phyloP scores from a whole-genome alignment of 2,888 invertebrate genomes.

The Hemithea aestivaria region DNA sequence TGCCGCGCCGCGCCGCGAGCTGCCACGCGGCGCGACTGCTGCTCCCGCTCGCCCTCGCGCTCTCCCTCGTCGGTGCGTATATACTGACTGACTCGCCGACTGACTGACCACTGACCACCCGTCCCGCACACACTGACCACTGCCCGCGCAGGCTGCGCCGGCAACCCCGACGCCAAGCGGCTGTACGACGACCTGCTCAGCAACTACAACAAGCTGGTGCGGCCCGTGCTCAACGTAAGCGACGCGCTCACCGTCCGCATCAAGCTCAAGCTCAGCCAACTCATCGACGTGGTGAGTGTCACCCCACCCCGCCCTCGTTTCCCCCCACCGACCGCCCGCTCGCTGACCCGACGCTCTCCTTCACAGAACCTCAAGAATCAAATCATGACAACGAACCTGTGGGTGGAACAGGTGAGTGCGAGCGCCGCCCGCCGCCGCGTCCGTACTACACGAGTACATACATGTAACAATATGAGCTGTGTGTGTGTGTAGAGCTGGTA shows the following conservation, averaged over 20 bases:
- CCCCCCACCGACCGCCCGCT: no score
- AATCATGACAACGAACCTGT: slow-evolving; percentile 96
- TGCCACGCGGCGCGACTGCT: slow-evolving; percentile 50
- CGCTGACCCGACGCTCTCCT: slow-evolving; percentile 8
- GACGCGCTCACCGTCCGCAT: slow-evolving; percentile 97
- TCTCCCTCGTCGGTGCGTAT: slow-evolving; percentile 34
- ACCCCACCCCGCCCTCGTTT: not conserved
- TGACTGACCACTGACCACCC: no score
- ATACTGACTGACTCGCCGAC: no score
- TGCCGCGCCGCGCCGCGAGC: slow-evolving; percentile 64
- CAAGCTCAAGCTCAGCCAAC: slow-evolving; percentile 96
- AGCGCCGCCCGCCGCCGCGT: not conserved
- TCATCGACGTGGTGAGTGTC: slow-evolving; percentile 96
- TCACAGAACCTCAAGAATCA: slow-evolving; percentile 96
- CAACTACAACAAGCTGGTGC: slow-evolving; percentile 97
- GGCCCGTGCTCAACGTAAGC: slow-evolving; percentile 96
- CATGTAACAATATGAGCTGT: slow-evolving; percentile 7
- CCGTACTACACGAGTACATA: not conserved
- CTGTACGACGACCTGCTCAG: slow-evolving; percentile 96
- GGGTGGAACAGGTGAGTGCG: slow-evolving; percentile 84
- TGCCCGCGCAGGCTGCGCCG: slow-evolving; percentile 85
- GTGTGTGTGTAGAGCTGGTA: slow-evolving; percentile 87
- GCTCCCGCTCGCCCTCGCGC: slow-evolving; percentile 55
- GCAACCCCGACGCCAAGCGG: slow-evolving; percentile 97
- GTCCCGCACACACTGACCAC: not conserved